A percentile compares a stretch with the other conserved stretches of the same genome.
Evolutionary conservation across 1,140 invertebrate genomes (phyloP).

Genomic region (Calliphora vicina): DNA sequence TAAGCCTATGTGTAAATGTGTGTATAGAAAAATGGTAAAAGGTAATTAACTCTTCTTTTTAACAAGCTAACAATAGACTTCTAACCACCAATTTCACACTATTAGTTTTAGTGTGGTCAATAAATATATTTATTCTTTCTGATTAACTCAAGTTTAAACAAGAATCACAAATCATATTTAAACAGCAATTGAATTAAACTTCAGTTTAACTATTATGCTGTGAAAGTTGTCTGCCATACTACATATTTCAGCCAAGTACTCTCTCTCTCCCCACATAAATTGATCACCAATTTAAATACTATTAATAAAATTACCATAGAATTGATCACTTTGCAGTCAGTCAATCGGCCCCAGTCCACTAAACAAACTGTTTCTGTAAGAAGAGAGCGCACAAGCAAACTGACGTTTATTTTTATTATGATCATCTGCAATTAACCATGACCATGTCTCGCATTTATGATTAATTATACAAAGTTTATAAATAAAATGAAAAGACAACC

Average conservation of each 20-base stretch:
- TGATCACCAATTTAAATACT: background rate
- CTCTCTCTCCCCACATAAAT: background rate
- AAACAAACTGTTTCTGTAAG: too few species aligned
- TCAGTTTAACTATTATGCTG: background rate
- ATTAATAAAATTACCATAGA: background rate
- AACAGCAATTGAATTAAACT: background rate
- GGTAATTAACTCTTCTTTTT: background rate
- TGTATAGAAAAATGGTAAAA: background rate
- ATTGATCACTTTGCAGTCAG: background rate
- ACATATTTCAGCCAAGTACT: background rate
- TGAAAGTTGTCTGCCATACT: background rate
- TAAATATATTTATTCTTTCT: too few species aligned
- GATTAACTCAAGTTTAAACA: too few species aligned
- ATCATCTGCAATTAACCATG: background rate
- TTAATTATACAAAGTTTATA: background rate
- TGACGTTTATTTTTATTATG: background rate
- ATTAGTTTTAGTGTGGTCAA: background rate
- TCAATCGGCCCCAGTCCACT: too few species aligned
- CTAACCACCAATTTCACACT: background rate
- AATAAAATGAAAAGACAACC: background rate
- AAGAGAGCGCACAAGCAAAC: too few species aligned
- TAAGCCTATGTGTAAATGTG: background rate
- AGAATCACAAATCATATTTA: too few species aligned
- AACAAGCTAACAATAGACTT: background rate
- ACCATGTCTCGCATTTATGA: background rate